Evolutionary conservation across 2,113 vertebrate species (phyloP).

Genomic region (Xenotilapia longispinis): DNA sequence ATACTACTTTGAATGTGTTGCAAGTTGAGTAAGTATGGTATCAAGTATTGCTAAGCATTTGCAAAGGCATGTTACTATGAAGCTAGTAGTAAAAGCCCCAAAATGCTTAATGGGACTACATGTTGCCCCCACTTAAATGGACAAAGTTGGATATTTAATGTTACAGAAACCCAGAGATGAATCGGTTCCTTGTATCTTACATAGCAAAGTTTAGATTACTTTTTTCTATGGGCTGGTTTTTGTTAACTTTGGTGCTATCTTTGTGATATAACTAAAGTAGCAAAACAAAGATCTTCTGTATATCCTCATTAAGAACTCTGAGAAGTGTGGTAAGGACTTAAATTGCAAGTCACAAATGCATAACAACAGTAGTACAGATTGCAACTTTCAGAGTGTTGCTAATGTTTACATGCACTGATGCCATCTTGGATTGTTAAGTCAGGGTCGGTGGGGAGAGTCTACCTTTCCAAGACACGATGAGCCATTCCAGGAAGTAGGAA

Average conservation of each 20-base stretch:
- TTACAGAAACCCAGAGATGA: not conserved
- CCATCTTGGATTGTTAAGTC: not conserved
- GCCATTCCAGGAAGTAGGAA: not conserved
- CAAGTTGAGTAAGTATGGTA: not conserved
- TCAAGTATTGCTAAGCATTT: not conserved
- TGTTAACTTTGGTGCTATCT: not conserved
- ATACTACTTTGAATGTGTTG: not conserved
- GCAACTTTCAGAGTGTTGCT: not conserved
- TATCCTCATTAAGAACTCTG: not conserved
- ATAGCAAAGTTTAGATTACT: not conserved
- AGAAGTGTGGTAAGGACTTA: not conserved
- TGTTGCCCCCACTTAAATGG: not conserved
- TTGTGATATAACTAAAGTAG: not conserved
- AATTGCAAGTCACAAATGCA: not conserved
- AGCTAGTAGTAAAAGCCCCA: not conserved
- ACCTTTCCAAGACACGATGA: not conserved
- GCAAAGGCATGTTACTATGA: not conserved
- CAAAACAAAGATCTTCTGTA: not conserved
- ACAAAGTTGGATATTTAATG: not conserved
- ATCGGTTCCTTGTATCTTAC: not conserved
- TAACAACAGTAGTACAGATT: not conserved
- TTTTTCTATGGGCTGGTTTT: not conserved
- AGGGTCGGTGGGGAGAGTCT: not conserved
- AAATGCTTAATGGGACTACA: not conserved
- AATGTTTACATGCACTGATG: not conserved